Evolutionary conservation across 2,888 invertebrate species (phyloP), one percentile per base, ranked within the genome.

Genomic region (Epicampocera succincta): DNA sequence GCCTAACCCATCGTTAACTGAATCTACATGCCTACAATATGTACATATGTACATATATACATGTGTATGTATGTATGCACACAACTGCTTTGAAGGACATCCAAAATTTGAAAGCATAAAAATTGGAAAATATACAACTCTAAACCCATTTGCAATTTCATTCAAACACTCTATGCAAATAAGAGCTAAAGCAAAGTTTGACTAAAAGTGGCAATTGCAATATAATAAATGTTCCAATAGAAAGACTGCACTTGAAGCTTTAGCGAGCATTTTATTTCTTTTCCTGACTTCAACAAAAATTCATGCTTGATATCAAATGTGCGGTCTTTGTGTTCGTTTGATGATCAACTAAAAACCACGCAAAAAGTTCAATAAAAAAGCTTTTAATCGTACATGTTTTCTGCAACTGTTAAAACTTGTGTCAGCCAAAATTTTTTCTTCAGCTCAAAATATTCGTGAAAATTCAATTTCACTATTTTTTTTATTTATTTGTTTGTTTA

Each of bases 91-190:
- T 65, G 21, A 38, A 48, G 38, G 38, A n/a, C 33, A 65, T 19
- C 48, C 4, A 1, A 4, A 50, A 48, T 40, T 21, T 48, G 29
- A 15, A 33, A 19, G 44, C 44, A 19, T 19, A 50, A 33, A 46
- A 56, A 46, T 56, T 46, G 13, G 17, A 17, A 69, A 68, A 46
- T 1, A 13, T 33, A 33, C 13, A 69, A 33, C 17, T 11, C 2
- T 19, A 68, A 56, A 56, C 29, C 19, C 54, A 56, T 68, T 68
- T 44, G 12, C 61, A 60, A 72, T 72, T 72, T 46, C 58, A 60
- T 54, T 60, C 50, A 72, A 72, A 78, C 71, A 63, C 54, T 56
- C 65, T 56, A 11, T 38, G 69, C 63, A 61, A 77, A 77, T 54
- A 71, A 17, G 33, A 44, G 46, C 48, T 9, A 46, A 66, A 52